phyloP scores from a whole-genome alignment of 2,888 invertebrate genomes.

The Chymomyza fuscimana region DNA sequence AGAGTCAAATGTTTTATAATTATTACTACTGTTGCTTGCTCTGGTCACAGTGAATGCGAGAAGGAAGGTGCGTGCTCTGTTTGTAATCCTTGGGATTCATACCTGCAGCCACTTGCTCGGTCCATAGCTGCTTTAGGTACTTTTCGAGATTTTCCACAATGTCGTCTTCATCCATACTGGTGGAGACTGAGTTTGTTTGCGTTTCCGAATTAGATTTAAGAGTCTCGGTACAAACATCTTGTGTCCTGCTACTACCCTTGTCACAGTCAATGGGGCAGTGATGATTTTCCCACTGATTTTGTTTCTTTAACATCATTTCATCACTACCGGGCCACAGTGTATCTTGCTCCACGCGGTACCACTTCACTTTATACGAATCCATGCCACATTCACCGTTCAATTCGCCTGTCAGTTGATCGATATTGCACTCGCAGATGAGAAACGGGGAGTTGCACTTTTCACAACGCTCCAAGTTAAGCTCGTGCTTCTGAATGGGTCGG shows the following conservation, averaged over 20 bases:
- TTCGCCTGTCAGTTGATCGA: conserved; percentile 63
- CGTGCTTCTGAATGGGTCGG: conserved; percentile 52
- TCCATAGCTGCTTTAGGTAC: conserved; percentile 60
- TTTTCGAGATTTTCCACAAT: conserved; percentile 49
- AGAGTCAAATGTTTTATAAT: not conserved
- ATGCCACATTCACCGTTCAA: conserved; percentile 69
- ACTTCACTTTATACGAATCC: conserved; percentile 72
- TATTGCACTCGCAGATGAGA: conserved; percentile 71
- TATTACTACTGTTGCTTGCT: not conserved
- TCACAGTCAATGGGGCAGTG: conserved; percentile 74
- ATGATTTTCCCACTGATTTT: conserved; percentile 57
- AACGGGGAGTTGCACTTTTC: conserved; percentile 59
- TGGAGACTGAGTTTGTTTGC: conserved; percentile 6
- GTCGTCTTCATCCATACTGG: conserved; percentile 42
- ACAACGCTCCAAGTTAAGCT: conserved; percentile 55
- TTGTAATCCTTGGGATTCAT: conserved; percentile 34
- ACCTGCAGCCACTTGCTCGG: conserved; percentile 52
- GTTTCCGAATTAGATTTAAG: conserved; percentile 20
- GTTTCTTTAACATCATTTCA: conserved; percentile 22
- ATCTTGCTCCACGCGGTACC: conserved; percentile 61
- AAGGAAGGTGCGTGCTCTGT: not conserved
- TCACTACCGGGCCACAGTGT: conserved; percentile 1
- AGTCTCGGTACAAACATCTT: conserved; percentile 47
- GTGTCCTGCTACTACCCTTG: conserved; percentile 34
- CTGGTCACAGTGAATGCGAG: not conserved